Base-by-base conservation (phyloP, 2,888 invertebrate species). In the Platycnemis pennipes region DNA sequence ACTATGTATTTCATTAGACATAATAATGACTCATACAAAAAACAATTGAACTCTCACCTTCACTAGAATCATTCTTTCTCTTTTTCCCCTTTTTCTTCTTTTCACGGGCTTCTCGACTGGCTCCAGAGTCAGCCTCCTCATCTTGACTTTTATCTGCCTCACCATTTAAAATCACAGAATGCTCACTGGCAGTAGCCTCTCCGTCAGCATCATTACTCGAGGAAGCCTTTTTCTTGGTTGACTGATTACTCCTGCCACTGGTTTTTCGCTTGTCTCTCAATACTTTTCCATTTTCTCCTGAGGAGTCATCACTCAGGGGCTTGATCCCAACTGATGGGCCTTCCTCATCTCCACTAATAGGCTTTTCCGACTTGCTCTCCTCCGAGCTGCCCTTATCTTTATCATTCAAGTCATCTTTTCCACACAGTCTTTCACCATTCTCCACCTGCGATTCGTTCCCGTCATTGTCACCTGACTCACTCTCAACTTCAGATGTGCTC, bases 131-230 rank as follows among this genome's bases (percentile, higher is more conserved):
- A 45, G n/a, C 44, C 22, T 3, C 53, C 2, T 37, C 7, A 31
- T 22, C 16, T 22, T 44, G 11, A 63, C 1, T 45, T 26, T 69
- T 44, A 45, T n/a, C 22, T 16, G 19, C 63, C 7, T 69, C 91
- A 44, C 37, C 77, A 77, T 77, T 77, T 37, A n/a, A n/a, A 77
- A 77, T 77, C 77, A 77, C 77, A 77, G 77, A 31, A 77, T 13
- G 7, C 37, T 77, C 77, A 37, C 13, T 11, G 77, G 31, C 37
- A 37, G 77, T 37, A 37, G 77, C 31, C n/a, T 37, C 77, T 11
- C 31, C n/a, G 7, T 77, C 77, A 77, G 31, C 0, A n/a, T 22
- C 13, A 77, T 77, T 37, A 77, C 77, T 37, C 0, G 16, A 77
- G 37, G 37, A 77, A 37, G 11, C 77, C 11, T 5, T 11, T 37